A percentile compares a stretch with the other conserved stretches of the same genome.
Evolutionary conservation across 2,888 invertebrate genomes (phyloP).

Genomic region (Chesias legatella): DNA sequence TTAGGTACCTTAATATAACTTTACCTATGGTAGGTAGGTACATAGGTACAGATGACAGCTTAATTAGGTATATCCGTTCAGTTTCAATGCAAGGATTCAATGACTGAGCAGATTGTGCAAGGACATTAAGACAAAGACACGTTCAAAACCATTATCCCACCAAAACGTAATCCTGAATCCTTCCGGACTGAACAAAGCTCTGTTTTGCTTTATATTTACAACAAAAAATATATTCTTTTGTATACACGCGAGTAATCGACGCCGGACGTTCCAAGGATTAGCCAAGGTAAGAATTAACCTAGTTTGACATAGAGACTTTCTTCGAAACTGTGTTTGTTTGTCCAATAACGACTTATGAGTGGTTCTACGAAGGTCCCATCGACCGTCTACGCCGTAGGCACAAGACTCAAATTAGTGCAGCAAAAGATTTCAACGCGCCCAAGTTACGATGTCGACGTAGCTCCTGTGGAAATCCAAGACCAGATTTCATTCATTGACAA

Average conservation of each 20-base stretch:
- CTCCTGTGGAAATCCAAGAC: constrained; percentile 31
- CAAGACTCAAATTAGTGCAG: constrained; percentile 8
- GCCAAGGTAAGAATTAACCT: constrained; percentile 32
- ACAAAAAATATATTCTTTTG: constrained; percentile 40
- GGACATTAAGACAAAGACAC: neutral
- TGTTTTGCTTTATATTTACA: constrained; percentile 58
- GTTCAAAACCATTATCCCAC: constrained; percentile 10
- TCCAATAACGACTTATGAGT: neutral
- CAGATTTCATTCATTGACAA: constrained; percentile 40
- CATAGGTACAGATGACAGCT: too few species aligned
- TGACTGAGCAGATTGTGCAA: neutral
- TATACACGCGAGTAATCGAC: constrained; percentile 62
- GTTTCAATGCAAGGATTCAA: too few species aligned
- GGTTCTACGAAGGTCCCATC: neutral
- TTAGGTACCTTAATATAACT: too few species aligned
- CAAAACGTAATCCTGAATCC: constrained; percentile 34
- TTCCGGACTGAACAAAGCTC: constrained; percentile 61
- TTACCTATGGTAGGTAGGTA: neutral
- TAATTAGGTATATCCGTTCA: too few species aligned
- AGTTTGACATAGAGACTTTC: constrained; percentile 36
- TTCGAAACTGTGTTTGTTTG: constrained; percentile 30
- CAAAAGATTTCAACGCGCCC: constrained; percentile 14
- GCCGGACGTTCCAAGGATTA: constrained; percentile 58
- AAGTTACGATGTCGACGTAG: constrained; percentile 6
- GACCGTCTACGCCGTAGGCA: neutral